phyloP scores from a whole-genome alignment of 1,140 invertebrate genomes.

The Aethina tumida region DNA sequence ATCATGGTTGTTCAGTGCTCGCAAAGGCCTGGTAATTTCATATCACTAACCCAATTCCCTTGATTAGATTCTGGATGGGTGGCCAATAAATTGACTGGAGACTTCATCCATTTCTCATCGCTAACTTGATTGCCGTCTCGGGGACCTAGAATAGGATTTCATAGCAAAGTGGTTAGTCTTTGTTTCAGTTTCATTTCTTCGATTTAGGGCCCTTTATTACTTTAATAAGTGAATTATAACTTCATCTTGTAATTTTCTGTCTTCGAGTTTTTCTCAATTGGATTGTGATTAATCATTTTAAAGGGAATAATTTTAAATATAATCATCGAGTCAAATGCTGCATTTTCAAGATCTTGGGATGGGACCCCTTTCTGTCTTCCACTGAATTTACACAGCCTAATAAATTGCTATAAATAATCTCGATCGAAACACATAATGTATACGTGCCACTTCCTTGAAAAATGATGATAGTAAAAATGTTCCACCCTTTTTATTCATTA shows the following conservation, averaged over 20 bases:
- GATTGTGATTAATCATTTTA: background rate
- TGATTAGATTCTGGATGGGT: conserved; percentile 34
- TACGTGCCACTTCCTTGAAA: too few relatives aligned
- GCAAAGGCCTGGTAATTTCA: conserved; percentile 23
- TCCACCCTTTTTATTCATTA: too few relatives aligned
- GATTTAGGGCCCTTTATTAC: conserved; percentile 5
- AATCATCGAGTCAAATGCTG: conserved; percentile 1
- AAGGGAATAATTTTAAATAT: conserved; percentile 1
- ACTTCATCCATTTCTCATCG: conserved; percentile 31
- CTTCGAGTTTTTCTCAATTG: background rate
- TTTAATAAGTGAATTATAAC: conserved; percentile 6
- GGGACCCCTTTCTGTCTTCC: too few relatives aligned
- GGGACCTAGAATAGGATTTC: conserved; percentile 21
- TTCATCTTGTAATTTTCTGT: background rate
- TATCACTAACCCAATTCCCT: conserved; percentile 33
- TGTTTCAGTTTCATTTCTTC: conserved; percentile 14
- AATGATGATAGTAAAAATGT: too few relatives aligned
- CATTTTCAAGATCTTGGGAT: background rate
- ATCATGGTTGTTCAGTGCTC: conserved; percentile 27
- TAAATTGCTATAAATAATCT: background rate
- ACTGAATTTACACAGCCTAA: background rate
- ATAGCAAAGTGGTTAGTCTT: conserved; percentile 18
- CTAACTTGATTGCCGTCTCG: conserved; percentile 29
- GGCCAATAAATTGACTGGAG: conserved; percentile 34
- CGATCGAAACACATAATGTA: too few relatives aligned